Percentiles rank a stretch among this genome's conserved stretches.
Conservation (phyloP, 2,888 invertebrate species). For the Oligia latruncula region DNA sequence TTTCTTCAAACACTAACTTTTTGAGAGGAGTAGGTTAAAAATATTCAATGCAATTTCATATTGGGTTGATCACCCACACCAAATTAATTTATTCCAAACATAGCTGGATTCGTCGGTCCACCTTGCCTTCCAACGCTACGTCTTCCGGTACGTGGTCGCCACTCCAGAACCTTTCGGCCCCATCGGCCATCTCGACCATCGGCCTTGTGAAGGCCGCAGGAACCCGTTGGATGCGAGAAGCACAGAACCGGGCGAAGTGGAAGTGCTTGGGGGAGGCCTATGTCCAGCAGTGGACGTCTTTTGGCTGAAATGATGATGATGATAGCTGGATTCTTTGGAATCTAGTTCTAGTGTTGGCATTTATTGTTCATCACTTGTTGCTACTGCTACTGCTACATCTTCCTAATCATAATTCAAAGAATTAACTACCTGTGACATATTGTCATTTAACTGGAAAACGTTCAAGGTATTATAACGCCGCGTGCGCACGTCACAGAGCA, state of each 20-base stretch:
- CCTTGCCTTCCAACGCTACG: too few species aligned
- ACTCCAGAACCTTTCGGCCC: too few species aligned
- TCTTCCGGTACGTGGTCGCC: too few species aligned
- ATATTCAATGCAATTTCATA: neutral
- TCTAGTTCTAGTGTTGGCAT: neutral
- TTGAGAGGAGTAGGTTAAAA: neutral
- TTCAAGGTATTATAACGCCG: constrained; percentile 35
- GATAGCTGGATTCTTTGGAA: neutral
- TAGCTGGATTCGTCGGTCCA: too few species aligned
- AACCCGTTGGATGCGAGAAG: too few species aligned
- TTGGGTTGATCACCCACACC: neutral
- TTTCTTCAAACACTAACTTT: neutral
- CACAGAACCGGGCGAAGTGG: too few species aligned
- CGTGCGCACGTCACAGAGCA: constrained; percentile 14
- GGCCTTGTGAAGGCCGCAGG: too few species aligned
- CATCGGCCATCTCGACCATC: too few species aligned
- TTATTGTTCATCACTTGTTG: neutral
- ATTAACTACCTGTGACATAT: neutral
- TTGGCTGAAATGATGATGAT: too few species aligned
- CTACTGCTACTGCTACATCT: neutral
- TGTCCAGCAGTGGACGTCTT: too few species aligned
- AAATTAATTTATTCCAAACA: neutral
- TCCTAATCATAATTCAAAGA: neutral
- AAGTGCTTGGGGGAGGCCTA: too few species aligned
- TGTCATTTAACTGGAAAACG: constrained; percentile 13